Base-by-base conservation (phyloP, 2,888 invertebrate genomes). In the Halocaridina rubra region DNA sequence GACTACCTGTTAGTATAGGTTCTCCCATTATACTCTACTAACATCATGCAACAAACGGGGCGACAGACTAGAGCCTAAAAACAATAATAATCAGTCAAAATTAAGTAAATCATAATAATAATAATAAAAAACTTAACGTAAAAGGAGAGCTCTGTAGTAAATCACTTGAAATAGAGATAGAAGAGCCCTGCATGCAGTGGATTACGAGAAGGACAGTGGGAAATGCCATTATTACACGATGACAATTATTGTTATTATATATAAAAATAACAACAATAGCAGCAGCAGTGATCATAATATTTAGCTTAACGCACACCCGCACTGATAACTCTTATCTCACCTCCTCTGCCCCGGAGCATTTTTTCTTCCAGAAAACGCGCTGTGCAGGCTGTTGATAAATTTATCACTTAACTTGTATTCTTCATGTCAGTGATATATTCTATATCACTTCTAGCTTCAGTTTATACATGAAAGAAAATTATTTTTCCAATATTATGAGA, bases 11-110 rank as follows among this genome's bases (percentile, higher is more conserved):
- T 67, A 76, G 77, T 77, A 39, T 71, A 30, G 57, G 57, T 59
- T 61, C 72, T 84, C 78, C 84, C 78, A 72, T 59, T 78, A 84
- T 78, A 72, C 64, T 78, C 78, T 84, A 84, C 84, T 84, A 84
- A 71, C 78, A 22, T 81, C 84, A 84, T 84, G 84, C 84, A 84
- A 84, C 84, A 84, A 84, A 69, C 78, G 77, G 78, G 78, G 72
- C 77, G 57, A 77, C 78, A 69, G 69, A 71, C 77, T 53, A 53
- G 78, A 79, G 72, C 82, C 82, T 77, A 69, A 61, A 75, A 77
- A 82, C n/a, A n/a, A n/a, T 57, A 77, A n/a, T n/a, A n/a, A n/a
- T n/a, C n/a, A n/a, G n/a, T n/a, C n/a, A n/a, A n/a, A n/a, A n/a
- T n/a, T n/a, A n/a, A n/a, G n/a, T n/a, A n/a, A n/a, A n/a, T n/a